phyloP scores from a whole-genome alignment of 2,113 vertebrate species.

The Uropsilus gracilis region DNA sequence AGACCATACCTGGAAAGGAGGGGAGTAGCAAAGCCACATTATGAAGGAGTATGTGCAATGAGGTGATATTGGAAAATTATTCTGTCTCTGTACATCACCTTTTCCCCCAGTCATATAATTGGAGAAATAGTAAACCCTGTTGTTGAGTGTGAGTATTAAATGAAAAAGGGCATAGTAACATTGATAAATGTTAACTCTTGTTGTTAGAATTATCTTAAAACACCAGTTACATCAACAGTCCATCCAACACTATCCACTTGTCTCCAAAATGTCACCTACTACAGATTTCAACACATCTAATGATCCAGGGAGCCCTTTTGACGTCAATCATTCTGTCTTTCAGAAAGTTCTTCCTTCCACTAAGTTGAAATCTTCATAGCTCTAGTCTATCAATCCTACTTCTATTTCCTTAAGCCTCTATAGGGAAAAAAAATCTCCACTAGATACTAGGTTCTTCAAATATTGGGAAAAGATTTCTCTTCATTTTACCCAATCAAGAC shows the following conservation, averaged over 20 bases:
- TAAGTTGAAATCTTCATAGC: background rate
- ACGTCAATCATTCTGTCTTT: background rate
- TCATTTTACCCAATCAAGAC: background rate
- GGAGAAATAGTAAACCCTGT: background rate
- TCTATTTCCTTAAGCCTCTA: background rate
- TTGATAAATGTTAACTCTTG: background rate
- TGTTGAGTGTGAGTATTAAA: background rate
- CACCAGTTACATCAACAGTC: background rate
- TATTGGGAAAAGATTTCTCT: background rate
- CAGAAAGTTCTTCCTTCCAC: background rate
- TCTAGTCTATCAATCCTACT: background rate
- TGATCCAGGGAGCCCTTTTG: background rate
- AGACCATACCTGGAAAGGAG: background rate
- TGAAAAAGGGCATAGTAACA: background rate
- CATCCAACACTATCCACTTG: background rate
- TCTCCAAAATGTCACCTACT: background rate
- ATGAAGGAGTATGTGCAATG: background rate
- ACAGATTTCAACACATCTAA: background rate
- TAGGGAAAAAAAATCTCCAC: background rate
- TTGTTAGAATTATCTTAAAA: background rate
- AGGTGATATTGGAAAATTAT: background rate
- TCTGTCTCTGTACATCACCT: background rate
- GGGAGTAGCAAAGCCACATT: background rate
- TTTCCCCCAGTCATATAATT: background rate
- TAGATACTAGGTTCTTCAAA: conserved; percentile 5